Evolutionary conservation across 2,797 vertebrate genomes (phyloP), one percentile per base, ranked within the genome.

Genomic region (Choloepus didactylus): DNA sequence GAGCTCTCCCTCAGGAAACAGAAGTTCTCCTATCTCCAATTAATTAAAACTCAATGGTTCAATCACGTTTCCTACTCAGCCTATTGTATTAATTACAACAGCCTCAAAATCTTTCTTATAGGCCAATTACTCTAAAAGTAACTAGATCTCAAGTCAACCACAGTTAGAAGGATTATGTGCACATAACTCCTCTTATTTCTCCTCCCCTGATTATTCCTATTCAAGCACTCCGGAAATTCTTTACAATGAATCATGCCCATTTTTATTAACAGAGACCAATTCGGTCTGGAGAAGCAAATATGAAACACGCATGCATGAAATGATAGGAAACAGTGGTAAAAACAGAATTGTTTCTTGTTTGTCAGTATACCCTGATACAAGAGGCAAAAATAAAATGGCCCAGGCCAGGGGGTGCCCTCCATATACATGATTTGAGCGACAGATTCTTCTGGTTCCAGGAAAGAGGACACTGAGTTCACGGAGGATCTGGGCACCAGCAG

Each of bases 251-350:
- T 14, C 56, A 80, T 80, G 82, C 76, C 80, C 84, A 87, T 5
- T 16, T 92, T 89, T 86, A 94, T 67, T 93, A 79, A 84, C 85
- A 82, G 83, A 86, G 90, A 94, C 86, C 38, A 81, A 54, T 79
- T 91, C 64, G 72, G 60, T n/a, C 41, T 90, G 54, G 62, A 75
- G 96, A 95, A 96, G 93, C 83, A 93, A 96, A 80, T n/a, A 44
- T 0, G 5, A 77, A 16, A 75, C 31, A 83, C 90, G 54, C 15
- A 14, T 21, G 35, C 44, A 6, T 38, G 81, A n/a, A 27, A 4
- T 14, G 84, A 69, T 0, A 93, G 87, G 46, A 88, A 49, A 93
- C 46, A 35, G 12, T 0, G 73, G 79, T 66, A 19, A 38, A 44
- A 44, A 25, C 23, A 8, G 0, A 27, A 5, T 0, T 9, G 23